Base-by-base conservation (phyloP, 2,113 vertebrate species). In the Microtus richardsoni region DNA sequence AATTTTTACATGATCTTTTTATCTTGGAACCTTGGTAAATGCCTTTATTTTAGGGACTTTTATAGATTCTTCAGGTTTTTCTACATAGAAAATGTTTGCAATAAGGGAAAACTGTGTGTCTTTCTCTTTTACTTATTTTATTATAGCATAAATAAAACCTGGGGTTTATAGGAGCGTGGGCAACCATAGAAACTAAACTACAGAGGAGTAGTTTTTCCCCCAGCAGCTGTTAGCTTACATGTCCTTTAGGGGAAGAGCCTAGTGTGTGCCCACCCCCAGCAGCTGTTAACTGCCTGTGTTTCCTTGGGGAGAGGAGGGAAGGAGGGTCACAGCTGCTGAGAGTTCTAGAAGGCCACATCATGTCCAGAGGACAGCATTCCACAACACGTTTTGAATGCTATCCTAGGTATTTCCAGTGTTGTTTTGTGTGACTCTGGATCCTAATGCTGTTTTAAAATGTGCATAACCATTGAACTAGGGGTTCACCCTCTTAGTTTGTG, bases 1-100 rank as follows among this genome's bases (percentile, higher is more conserved):
- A 36, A 91, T 58, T 82, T 95, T 82, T 91, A 2, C 88, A 16
- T 80, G 36, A 70, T 87, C 74, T 78, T 87, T 26, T 85, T 96
- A 8, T 96, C 22, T 87, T 94, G 21, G 21, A 92, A 24, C 21
- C 58, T 90, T 88, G 47, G 13, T 84, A 84, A 96, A 73, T 33
- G 77, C 52, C 83, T 13, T 70, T n/a, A 84, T n/a, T 84, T 82
- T 60, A 60, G 54, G n/a, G n/a, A 26, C 52, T 60, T 80, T 36
- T 80, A 36, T 22, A 58, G 49, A 80, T 54, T 80, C 5, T 2
- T 54, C 19, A 36, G 3, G 2, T 33, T 36, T 80, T 54, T n/a
- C 49, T 21, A 52, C 33, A 19, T 79, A 79, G 77, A 49, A 79
- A 79, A 44, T 44, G 9, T n/a, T 80, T 80, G 49, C 33, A n/a